Evolutionary conservation across 2,797 vertebrate species (phyloP).

Genomic region (Malurus leucopterus): DNA sequence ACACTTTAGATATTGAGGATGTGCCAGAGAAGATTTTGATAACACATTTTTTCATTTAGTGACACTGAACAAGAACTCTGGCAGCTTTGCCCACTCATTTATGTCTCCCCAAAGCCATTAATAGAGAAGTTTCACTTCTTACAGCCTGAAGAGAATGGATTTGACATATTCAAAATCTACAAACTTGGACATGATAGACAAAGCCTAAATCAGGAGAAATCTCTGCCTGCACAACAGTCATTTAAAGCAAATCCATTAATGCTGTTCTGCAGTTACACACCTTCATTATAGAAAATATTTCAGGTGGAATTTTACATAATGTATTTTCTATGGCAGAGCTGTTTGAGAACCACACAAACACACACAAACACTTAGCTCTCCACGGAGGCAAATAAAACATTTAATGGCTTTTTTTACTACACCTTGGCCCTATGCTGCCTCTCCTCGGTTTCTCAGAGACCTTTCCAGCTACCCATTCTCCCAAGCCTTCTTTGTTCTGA

Average conservation of each 20-base stretch:
- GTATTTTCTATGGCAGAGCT: background rate
- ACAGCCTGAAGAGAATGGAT: background rate
- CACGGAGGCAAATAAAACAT: background rate
- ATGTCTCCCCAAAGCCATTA: background rate
- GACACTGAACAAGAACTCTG: background rate
- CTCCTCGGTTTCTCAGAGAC: background rate
- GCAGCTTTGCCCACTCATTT: background rate
- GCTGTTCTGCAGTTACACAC: background rate
- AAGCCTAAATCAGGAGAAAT: background rate
- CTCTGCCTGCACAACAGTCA: background rate
- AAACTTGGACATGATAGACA: background rate
- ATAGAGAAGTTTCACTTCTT: background rate
- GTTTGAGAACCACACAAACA: background rate
- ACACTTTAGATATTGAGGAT: background rate
- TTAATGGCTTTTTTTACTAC: background rate
- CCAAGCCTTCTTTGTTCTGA: background rate
- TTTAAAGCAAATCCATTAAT: background rate
- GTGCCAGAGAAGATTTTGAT: background rate
- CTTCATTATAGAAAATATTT: background rate
- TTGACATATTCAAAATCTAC: background rate
- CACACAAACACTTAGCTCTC: background rate
- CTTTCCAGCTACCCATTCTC: background rate
- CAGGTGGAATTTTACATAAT: background rate
- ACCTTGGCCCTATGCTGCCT: background rate
- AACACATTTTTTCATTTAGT: background rate